Evolutionary conservation across 2,888 invertebrate species (phyloP).

Genomic region (Parapristionchus giblindavisi): DNA sequence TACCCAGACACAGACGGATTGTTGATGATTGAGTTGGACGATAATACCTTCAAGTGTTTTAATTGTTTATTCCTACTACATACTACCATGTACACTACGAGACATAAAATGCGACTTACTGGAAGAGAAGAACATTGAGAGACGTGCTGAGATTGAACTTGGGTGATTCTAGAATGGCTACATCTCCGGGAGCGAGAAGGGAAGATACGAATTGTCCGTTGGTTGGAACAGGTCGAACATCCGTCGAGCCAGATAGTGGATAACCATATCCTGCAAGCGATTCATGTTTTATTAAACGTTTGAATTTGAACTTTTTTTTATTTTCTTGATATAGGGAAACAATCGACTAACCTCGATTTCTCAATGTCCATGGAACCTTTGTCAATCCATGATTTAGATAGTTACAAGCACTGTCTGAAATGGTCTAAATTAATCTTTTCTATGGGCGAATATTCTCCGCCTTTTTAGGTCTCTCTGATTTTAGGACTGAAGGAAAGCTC

Average conservation of each 20-base stretch:
- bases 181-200: slow-evolving; percentile 66
- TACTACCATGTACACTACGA: not conserved
- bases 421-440: too few relatives aligned
- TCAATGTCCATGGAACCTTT: slow-evolving; percentile 67
- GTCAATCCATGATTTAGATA: slow-evolving; percentile 68
- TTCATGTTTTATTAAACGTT: not conserved
- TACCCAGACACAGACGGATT: slow-evolving; percentile 57
- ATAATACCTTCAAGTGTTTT: slow-evolving; percentile 44
- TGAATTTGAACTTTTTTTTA: not conserved
- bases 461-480: too few relatives aligned
- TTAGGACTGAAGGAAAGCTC: too few relatives aligned
- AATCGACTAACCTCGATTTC: slow-evolving; percentile 49
- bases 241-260: slow-evolving; percentile 63
- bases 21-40: slow-evolving; percentile 66
- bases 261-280: slow-evolving; percentile 59
- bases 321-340: not conserved
- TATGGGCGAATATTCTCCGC: too few relatives aligned
- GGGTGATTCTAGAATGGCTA: slow-evolving; percentile 67
- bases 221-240: slow-evolving; percentile 61
- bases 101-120: slow-evolving; percentile 43
- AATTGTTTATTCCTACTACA: too few relatives aligned
- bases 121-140: slow-evolving; percentile 67
- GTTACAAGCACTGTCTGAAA: slow-evolving; percentile 66
- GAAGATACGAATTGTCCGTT: slow-evolving; percentile 67
- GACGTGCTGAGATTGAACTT: slow-evolving; percentile 62